phyloP scores from a whole-genome alignment of 2,888 invertebrate species.

The Dryococelus australis region DNA sequence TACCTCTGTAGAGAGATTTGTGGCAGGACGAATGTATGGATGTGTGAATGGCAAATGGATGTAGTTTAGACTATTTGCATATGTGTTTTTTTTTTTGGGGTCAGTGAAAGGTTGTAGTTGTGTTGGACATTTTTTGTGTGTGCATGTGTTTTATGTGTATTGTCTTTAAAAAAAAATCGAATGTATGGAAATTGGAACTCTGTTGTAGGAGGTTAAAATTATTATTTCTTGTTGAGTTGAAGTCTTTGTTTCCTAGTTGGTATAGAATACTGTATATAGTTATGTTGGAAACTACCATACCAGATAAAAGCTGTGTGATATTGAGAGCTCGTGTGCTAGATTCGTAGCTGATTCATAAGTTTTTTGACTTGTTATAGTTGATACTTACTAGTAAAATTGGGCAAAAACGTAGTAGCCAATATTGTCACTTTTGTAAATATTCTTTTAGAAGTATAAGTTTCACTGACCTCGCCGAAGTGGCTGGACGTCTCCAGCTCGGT shows the following conservation, averaged over 20 bases:
- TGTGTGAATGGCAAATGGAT: neutral
- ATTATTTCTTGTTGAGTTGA: neutral
- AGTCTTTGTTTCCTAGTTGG: neutral
- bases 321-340: neutral
- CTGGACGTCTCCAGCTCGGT: neutral
- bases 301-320: neutral
- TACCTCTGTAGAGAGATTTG: conserved; percentile 8
- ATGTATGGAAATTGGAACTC: neutral
- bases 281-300: neutral
- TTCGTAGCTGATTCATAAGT: neutral
- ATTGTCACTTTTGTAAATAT: conserved; percentile 3
- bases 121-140: neutral
- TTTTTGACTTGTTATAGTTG: neutral
- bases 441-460: neutral
- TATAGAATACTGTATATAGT: neutral
- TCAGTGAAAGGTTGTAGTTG: conserved; percentile 16
- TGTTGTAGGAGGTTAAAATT: neutral
- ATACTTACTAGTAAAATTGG: neutral
- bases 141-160: neutral
- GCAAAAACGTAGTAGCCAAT: neutral
- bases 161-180: neutral
- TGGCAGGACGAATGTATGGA: neutral
- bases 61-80: neutral
- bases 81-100: neutral
- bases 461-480: neutral